Percentiles rank a stretch among this genome's conserved stretches.
Conservation (phyloP, 2,113 vertebrate genomes). For the Geothlypis trichas region DNA sequence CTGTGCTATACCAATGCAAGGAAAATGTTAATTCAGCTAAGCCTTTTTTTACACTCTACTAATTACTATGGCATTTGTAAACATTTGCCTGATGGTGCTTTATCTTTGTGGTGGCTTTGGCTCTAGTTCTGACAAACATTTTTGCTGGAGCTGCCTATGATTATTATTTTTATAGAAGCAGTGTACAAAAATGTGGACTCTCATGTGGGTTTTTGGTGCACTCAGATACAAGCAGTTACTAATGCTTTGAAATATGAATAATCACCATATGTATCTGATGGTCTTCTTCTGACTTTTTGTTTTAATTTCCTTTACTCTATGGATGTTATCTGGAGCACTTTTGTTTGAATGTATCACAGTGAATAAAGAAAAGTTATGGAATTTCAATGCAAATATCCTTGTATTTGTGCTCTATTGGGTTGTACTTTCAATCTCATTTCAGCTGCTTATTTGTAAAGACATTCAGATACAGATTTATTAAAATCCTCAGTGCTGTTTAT, state of each 20-base stretch:
- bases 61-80: constrained; percentile 61
- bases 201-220: constrained; percentile 34
- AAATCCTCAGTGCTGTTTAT: neutral
- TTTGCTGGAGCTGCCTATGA: constrained; percentile 28
- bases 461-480: neutral
- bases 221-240: constrained; percentile 33
- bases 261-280: constrained; percentile 35
- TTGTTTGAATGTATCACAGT: constrained; percentile 58
- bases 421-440: neutral
- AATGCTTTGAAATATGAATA: constrained; percentile 52
- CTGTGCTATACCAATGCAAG: neutral
- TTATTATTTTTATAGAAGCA: constrained; percentile 23
- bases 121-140: constrained; percentile 18
- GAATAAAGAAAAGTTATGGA: constrained; percentile 41
- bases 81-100: constrained; percentile 64
- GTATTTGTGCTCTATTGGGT: neutral
- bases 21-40: constrained; percentile 38
- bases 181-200: constrained; percentile 22
- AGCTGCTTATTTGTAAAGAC: neutral
- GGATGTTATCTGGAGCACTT: constrained; percentile 37
- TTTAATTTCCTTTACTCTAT: constrained; percentile 53
- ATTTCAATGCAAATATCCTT: constrained; percentile 5
- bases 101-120: constrained; percentile 38
- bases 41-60: constrained; percentile 39
- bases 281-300: constrained; percentile 7